phyloP scores from a whole-genome alignment of 2,113 vertebrate species.

The Brachyistius frenatus region DNA sequence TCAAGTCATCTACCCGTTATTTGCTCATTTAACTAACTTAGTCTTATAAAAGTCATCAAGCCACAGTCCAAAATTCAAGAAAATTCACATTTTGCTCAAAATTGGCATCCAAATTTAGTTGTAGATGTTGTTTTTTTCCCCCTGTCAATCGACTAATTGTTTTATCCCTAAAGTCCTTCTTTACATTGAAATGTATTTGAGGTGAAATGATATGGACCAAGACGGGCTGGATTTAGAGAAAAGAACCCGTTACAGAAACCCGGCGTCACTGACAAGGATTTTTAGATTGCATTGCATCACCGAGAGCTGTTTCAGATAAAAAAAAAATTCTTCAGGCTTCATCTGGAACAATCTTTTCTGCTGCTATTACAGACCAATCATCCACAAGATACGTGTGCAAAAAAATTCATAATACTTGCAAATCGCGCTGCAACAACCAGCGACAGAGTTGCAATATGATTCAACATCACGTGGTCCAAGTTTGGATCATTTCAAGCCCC shows the following conservation, averaged over 20 bases:
- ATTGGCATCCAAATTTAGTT: too few species aligned
- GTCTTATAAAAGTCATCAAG: too few species aligned
- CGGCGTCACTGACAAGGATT: neutral
- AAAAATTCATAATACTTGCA: neutral
- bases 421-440: conserved; percentile 7
- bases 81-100: too few species aligned
- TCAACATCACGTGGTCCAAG: conserved; percentile 15
- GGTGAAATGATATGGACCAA: neutral
- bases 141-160: too few species aligned
- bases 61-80: too few species aligned
- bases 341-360: conserved; percentile 20
- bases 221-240: neutral
- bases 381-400: neutral
- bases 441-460: conserved; percentile 28
- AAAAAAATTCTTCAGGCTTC: conserved; percentile 7
- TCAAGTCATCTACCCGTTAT: too few species aligned
- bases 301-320: conserved; percentile 5
- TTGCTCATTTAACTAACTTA: too few species aligned
- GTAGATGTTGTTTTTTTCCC: too few species aligned
- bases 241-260: too few species aligned
- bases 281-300: conserved; percentile 4
- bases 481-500: conserved; percentile 55
- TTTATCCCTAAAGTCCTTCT: too few species aligned
- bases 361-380: neutral
- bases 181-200: too few species aligned